Base-by-base conservation (phyloP, 2,113 vertebrate species). In the Megaceryle maxima region DNA sequence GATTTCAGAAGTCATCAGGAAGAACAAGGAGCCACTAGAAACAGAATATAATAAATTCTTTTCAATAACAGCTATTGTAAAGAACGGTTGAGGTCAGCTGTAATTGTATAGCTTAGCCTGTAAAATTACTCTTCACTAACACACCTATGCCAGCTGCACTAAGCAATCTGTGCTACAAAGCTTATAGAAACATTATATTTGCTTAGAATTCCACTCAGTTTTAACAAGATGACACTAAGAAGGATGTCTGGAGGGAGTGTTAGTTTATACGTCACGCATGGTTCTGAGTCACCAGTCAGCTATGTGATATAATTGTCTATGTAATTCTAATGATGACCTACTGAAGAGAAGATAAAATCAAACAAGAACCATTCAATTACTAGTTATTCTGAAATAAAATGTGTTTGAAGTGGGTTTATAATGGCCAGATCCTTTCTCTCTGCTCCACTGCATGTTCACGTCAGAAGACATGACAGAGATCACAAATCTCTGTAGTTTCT, bases 11-110 rank as follows among this genome's bases (percentile, higher is more conserved):
- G 88, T 78, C 88, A 77, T 39, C 0, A 1, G 41, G 60, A 90
- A 78, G 87, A 92, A 50, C 43, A 39, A 81, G 56, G 16, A 90
- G 43, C 69, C 69, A 81, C 88, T 50, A 51, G 76, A 88, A 96
- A 90, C 48, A 51, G 64, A 90, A 70, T 21, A 64, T 25, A 67
- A 93, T 92, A 64, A 83, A 86, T 93, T 51, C 33, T n/a, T 92
- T 88, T 59, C 88, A 33, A 88, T 94, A 95, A 91, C 57, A 69
- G 70, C 59, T 77, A 89, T 92, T 93, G 76, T 73, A 93, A 91
- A 86, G 87, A 83, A 70, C 0, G 2, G 56, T 76, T 88, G 74
- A 93, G 76, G 83, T 94, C 86, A 93, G 92, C 64, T 93, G 83
- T 75, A 93, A 41, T 72, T 72, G 73, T 55, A 67, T 39, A 87